phyloP scores from a whole-genome alignment of 2,888 invertebrate genomes.

The Chrysodeixis includens region DNA sequence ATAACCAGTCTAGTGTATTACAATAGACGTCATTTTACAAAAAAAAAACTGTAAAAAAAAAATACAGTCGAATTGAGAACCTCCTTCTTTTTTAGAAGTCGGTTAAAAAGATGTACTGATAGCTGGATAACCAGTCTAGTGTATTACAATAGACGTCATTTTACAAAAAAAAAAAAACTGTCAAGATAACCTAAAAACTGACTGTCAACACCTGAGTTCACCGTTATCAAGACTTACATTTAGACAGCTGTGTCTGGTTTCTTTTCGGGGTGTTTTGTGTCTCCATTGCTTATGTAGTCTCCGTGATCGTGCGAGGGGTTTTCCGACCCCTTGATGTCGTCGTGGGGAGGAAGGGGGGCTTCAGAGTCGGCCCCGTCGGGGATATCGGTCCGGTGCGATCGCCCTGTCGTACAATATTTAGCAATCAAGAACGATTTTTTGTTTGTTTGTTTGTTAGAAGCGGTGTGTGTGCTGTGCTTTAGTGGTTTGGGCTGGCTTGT shows the following conservation, averaged over 20 bases:
- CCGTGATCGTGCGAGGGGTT: conserved; percentile 90
- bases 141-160: too few relatives aligned
- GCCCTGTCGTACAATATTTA: conserved; percentile 88
- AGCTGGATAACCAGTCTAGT: too few relatives aligned
- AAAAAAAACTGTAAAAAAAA: too few relatives aligned
- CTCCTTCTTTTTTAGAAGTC: too few relatives aligned
- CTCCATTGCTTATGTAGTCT: conserved; percentile 89
- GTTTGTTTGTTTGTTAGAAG: conserved; percentile 33
- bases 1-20: too few relatives aligned
- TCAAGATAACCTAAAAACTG: neutral
- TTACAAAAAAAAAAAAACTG: too few relatives aligned
- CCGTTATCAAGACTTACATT: conserved; percentile 70
- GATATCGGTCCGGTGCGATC: conserved; percentile 90
- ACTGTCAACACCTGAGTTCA: conserved; percentile 18
- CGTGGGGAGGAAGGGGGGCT: conserved; percentile 89
- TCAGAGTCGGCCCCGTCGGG: conserved; percentile 91
- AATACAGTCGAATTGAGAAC: too few relatives aligned
- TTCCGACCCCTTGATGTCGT: conserved; percentile 89
- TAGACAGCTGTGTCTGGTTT: conserved; percentile 88
- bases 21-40: too few relatives aligned
- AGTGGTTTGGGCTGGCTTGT: neutral
- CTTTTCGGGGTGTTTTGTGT: conserved; percentile 85
- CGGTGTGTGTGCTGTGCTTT: conserved; percentile 38
- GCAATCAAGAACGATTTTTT: conserved; percentile 85
- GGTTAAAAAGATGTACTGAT: too few relatives aligned